Base-by-base conservation (phyloP, 1,140 invertebrate species). In the Drosophila seguyi region DNA sequence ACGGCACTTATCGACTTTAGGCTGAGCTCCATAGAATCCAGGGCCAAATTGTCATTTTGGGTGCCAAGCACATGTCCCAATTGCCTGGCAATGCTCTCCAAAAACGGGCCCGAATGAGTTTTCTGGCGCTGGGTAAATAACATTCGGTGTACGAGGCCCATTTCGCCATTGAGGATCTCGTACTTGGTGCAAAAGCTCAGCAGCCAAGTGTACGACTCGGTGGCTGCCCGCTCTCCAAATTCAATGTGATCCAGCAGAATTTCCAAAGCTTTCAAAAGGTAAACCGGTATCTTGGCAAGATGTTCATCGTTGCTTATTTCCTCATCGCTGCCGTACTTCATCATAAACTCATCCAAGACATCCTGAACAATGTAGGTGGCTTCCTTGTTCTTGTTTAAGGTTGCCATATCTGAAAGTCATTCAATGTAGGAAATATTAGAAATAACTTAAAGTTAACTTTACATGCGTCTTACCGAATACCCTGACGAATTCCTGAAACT, bases 401-500 rank as follows among this genome's bases (percentile, higher is more conserved):
- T 29, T 39, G 90, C 59, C 63, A 92, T 77, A 53, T 92, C 91
- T 92, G 25, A 8, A 44, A 41, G 1, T 22, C 3, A 44, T 34
- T 18, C 1, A 4, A 2, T 52, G 2, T 11, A 29, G 14, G 5
- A 22, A 6, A 6, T 13, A 0, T 31, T 7, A 6, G 6, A 53
- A 4, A n/a, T n/a, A n/a, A n/a, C n/a, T 31, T 7, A 6, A 2
- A 25, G 25, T 38, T 3, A 14, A 4, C 10, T 16, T 25, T 7
- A 6, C 8, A 0, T 14, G 27, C 6, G 0, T 2, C 68, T 80
- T 92, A 95, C 94, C 92, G 55, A 94, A 92, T 45, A 74, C 69
- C 71, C 91, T 90, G 4, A 95, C 82, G 55, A 81, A 95, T 5
- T 81, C 80, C 3, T 86, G 66, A 3, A 95, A 92, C 56, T 94